Evolutionary conservation across 2,888 invertebrate species (phyloP).

Genomic region (Leucania comma): DNA sequence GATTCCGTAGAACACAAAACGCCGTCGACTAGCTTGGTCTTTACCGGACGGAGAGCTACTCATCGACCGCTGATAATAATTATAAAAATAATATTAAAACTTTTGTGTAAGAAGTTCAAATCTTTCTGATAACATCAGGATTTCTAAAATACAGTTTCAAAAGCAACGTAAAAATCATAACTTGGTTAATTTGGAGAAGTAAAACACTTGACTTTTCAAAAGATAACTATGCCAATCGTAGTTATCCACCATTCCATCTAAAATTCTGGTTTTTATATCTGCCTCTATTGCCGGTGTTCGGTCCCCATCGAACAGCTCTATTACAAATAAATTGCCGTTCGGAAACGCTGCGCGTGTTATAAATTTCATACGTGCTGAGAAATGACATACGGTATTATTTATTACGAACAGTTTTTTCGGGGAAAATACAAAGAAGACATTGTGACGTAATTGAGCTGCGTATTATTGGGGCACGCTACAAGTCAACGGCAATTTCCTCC

Average conservation of each 20-base stretch:
- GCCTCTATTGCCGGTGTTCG: conserved; percentile 67
- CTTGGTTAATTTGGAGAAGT: neutral
- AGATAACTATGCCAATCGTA: conserved; percentile 13
- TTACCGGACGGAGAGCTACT: too few relatives aligned
- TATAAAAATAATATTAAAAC: too few relatives aligned
- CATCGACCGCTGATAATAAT: too few relatives aligned
- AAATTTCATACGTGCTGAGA: conserved; percentile 91
- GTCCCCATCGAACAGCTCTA: conserved; percentile 82
- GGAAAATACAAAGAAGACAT: conserved; percentile 89
- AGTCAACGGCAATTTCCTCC: conserved; percentile 73
- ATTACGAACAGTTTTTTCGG: conserved; percentile 84
- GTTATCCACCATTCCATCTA: neutral
- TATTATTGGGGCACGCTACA: conserved; percentile 83
- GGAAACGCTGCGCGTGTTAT: conserved; percentile 87
- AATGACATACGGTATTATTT: conserved; percentile 91
- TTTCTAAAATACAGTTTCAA: neutral
- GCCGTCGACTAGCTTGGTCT: too few relatives aligned
- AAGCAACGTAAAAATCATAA: neutral
- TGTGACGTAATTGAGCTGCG: conserved; percentile 88
- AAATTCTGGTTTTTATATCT: conserved; percentile 40
- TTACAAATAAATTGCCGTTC: conserved; percentile 90
- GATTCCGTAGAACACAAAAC: too few relatives aligned
- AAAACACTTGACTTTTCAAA: neutral
- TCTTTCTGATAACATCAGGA: too few relatives aligned
- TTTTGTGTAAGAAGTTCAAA: too few relatives aligned